These are phyloP conservation scores for Petroica traversi DNA, from an alignment of 2,113 vertebrate species.

Conservation along the genomic window DNA sequence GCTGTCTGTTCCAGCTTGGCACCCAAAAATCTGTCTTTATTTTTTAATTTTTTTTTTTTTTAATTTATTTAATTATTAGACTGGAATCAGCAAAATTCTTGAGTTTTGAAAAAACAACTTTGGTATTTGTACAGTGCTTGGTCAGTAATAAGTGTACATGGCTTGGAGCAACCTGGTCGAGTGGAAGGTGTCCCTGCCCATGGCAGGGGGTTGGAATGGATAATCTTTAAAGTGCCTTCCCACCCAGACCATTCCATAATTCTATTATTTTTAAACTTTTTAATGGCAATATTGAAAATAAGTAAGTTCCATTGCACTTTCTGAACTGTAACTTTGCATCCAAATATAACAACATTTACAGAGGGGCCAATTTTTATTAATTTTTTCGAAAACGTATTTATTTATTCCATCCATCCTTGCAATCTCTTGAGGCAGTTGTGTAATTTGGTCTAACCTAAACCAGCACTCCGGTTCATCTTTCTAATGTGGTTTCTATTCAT, in stretches of 20 bases:
- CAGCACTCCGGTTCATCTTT: conserved; percentile 72
- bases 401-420: conserved; percentile 14
- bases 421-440: conserved; percentile 29
- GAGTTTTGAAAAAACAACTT: background rate
- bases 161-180: background rate
- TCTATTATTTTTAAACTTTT: background rate
- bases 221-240: background rate
- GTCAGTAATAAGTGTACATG: background rate
- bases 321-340: background rate
- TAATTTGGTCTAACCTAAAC: conserved; percentile 77
- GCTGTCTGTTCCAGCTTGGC: background rate
- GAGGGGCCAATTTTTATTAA: background rate
- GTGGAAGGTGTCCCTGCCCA: background rate
- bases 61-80: background rate
- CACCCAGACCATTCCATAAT: background rate
- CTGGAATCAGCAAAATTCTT: background rate
- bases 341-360: background rate
- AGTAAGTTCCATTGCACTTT: background rate
- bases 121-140: background rate
- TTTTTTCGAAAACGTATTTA: background rate
- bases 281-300: background rate
- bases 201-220: background rate
- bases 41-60: background rate
- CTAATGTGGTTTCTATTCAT: conserved; percentile 86
- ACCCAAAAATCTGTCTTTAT: background rate